Evolutionary conservation across 2,888 invertebrate species (phyloP), one percentile per base, ranked within the genome.

Genomic region (Phengaris arion): DNA sequence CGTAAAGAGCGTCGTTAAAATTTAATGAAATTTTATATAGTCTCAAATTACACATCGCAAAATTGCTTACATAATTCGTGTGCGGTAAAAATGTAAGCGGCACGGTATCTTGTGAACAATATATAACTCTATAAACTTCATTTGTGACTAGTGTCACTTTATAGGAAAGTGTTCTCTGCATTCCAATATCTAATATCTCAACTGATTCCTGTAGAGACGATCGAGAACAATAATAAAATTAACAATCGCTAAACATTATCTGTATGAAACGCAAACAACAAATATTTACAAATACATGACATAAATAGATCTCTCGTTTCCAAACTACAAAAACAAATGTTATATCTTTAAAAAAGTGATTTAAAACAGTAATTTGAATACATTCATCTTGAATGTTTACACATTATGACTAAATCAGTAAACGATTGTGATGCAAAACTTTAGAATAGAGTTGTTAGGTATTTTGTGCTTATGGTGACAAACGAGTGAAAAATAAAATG

Each of bases 391-490:
- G 12, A 12, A 35, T 35, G 22, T 22, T 35, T 35, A 35, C 12
- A 35, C n/a, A n/a, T n/a, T n/a, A n/a, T 12, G 12, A 35, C 3
- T 10, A 35, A 45, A 64, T 64, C 35, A 2, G 4, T 45, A 45
- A 64, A 64, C 10, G 35, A 45, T 45, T 13, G 12, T 64, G 35
- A 12, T 64, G 6, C 12, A 35, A 35, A 12, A 64, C 64, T 64
- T 64, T 6, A 64, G 64, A 64, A 13, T 64, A 64, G 22, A 59
- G 35, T 35, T 64, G 12, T 64, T 12, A 64, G 12, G 64, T 69
- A 48, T 69, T 69, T 69, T 69, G 69, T 69, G 69, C 48, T 69
- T n/a, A 48, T 69, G 69, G 69, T n/a, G 48, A 69, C 48, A 69
- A 69, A 48, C 48, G 46, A 46, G 46, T 48, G 69, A 48, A 12